Conservation (phyloP, 2,888 invertebrate genomes). For the Neoitamus cyanurus region DNA sequence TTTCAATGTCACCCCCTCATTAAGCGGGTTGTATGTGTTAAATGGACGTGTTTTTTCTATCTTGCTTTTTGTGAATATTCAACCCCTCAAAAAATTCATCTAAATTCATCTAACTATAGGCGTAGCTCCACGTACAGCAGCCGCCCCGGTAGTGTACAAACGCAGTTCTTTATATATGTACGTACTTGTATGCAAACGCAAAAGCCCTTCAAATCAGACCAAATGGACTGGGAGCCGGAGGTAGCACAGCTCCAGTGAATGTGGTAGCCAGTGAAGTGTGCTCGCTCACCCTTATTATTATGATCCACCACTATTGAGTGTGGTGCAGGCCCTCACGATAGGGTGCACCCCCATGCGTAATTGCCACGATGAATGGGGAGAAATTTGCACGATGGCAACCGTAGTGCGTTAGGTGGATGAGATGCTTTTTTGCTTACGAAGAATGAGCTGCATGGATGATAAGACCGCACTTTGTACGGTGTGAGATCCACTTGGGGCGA, state of each 20-base stretch:
- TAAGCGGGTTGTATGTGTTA: conserved; percentile 29
- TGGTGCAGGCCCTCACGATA: conserved; percentile 16
- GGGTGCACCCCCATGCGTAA: conserved; percentile 37
- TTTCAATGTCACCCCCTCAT: conserved; percentile 44
- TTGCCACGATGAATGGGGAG: conserved; percentile 36
- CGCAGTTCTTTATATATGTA: background rate
- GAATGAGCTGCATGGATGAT: background rate
- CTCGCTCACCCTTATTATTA: conserved; percentile 28
- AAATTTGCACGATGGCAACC: conserved; percentile 16
- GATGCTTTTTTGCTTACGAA: background rate
- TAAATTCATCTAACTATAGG: conserved; percentile 51
- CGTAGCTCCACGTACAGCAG: conserved; percentile 11
- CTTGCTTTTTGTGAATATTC: conserved; percentile 37
- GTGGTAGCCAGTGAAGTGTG: conserved; percentile 27
- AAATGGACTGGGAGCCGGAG: background rate
- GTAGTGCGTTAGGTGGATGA: conserved; percentile 23
- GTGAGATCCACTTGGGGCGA: conserved; percentile 8
- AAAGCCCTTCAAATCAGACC: conserved; percentile 42
- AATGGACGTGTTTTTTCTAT: conserved; percentile 25
- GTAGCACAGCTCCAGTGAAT: background rate
- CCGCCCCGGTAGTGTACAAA: background rate
- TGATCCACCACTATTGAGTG: conserved; percentile 36
- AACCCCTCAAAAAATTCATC: conserved; percentile 49
- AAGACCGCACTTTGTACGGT: background rate
- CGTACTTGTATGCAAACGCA: conserved; percentile 4